Evolutionary conservation across 2,113 vertebrate genomes (phyloP).

Genomic region (Clarias gariepinus): DNA sequence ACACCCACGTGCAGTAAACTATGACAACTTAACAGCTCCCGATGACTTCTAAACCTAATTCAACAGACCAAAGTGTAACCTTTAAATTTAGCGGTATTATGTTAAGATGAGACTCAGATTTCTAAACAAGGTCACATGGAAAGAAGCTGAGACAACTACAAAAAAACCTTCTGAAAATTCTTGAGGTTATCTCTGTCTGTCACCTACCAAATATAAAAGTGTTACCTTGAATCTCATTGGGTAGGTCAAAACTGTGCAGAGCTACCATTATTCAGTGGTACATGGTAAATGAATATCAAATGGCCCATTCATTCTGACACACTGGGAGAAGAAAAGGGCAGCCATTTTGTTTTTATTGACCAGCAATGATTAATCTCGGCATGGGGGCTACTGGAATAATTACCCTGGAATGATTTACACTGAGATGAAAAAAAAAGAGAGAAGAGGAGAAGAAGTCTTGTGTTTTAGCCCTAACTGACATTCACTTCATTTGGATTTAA

Average conservation of each 20-base stretch:
- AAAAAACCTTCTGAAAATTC: background rate
- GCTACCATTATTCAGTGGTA: constrained; percentile 57
- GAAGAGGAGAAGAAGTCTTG: constrained; percentile 32
- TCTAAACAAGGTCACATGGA: constrained; percentile 44
- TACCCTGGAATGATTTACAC: constrained; percentile 58
- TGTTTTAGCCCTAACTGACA: constrained; percentile 48
- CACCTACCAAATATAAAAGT: constrained; percentile 31
- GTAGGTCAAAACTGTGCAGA: constrained; percentile 41
- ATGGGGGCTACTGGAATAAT: constrained; percentile 57
- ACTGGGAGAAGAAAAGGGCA: constrained; percentile 54
- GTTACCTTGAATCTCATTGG: constrained; percentile 32
- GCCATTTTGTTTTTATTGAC: constrained; percentile 67
- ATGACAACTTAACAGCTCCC: constrained; percentile 63
- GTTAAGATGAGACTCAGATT: constrained; percentile 55
- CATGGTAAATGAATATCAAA: constrained; percentile 59
- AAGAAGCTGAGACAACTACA: background rate
- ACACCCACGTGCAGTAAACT: constrained; percentile 57
- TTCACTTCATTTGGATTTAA: constrained; percentile 49
- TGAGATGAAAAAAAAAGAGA: constrained; percentile 42
- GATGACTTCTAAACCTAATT: constrained; percentile 56
- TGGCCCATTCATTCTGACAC: constrained; percentile 43
- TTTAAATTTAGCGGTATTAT: constrained; percentile 39
- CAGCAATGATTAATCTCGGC: constrained; percentile 63
- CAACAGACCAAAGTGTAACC: constrained; percentile 53
- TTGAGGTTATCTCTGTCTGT: constrained; percentile 1